Evolutionary conservation across 2,113 vertebrate species (phyloP).

Genomic region (Bambusicola thoracicus): DNA sequence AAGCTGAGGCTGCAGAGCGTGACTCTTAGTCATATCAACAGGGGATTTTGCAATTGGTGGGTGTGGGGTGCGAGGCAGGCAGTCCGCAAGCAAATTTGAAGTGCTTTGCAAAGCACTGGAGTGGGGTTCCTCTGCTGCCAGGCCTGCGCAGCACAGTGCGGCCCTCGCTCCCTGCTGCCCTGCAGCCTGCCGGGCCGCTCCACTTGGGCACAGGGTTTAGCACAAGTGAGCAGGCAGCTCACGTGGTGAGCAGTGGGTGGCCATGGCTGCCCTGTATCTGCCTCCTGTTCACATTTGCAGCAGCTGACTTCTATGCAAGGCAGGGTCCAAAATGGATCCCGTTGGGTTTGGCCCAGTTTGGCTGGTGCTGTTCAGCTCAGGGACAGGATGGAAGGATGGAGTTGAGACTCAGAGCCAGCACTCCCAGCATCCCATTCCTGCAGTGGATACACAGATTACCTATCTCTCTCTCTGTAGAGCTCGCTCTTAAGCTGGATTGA

Average conservation of each 20-base stretch:
- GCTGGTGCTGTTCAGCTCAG: neutral
- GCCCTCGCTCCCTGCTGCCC: neutral
- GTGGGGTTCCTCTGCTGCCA: neutral
- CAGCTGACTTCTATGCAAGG: neutral
- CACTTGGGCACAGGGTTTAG: neutral
- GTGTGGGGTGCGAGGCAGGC: neutral
- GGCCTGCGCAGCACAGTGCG: neutral
- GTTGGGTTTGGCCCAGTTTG: neutral
- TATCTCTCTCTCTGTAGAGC: neutral
- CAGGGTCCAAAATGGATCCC: too few species aligned
- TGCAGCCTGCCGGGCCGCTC: neutral
- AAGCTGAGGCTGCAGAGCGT: conserved; percentile 17
- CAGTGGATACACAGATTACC: neutral
- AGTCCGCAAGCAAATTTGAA: neutral
- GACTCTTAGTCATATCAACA: conserved; percentile 36
- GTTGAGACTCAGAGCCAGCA: neutral
- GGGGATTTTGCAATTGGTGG: conserved; percentile 45
- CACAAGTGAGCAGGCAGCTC: neutral
- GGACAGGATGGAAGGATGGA: neutral
- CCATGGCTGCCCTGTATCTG: neutral
- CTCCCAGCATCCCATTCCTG: neutral
- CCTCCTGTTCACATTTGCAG: neutral
- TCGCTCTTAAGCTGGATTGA: neutral
- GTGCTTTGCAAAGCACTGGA: neutral
- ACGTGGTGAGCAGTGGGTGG: neutral